Evolutionary conservation across 2,797 vertebrate species (phyloP).

Genomic region (Clarias platycephalus): DNA sequence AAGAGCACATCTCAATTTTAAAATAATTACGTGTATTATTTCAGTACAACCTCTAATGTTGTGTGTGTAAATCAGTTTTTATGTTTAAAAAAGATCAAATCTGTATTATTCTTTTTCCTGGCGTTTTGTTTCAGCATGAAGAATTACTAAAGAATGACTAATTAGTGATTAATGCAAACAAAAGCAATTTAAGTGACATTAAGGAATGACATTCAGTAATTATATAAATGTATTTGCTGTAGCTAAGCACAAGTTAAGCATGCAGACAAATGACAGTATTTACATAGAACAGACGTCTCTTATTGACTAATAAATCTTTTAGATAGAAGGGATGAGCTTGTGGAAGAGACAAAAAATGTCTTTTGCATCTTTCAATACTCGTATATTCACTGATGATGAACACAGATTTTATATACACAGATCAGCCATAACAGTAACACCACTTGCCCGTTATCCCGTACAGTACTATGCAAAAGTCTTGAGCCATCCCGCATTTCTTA

Average conservation of each 20-base stretch:
- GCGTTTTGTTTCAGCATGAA: not conserved
- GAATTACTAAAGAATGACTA: not conserved
- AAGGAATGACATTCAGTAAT: slow-evolving; percentile 21
- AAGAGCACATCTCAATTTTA: not conserved
- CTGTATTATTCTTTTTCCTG: too few species aligned
- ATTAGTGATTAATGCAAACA: not conserved
- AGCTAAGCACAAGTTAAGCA: not conserved
- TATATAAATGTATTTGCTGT: slow-evolving; percentile 9
- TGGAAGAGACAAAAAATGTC: not conserved
- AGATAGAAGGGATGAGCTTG: not conserved
- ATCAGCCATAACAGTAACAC: too few species aligned
- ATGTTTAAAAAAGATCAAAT: not conserved
- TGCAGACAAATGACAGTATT: slow-evolving; percentile 5
- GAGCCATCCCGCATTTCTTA: too few species aligned
- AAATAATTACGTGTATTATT: not conserved
- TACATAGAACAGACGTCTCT: not conserved
- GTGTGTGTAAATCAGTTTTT: not conserved
- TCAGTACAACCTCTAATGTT: not conserved
- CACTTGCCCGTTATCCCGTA: too few species aligned
- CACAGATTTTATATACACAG: not conserved
- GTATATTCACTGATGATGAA: not conserved
- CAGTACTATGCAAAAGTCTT: too few species aligned
- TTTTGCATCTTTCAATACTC: not conserved
- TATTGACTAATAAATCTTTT: slow-evolving; percentile 20
- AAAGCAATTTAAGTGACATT: slow-evolving; percentile 7